Conservation (phyloP, 2,113 vertebrate genomes). For the Nicator chloris region DNA sequence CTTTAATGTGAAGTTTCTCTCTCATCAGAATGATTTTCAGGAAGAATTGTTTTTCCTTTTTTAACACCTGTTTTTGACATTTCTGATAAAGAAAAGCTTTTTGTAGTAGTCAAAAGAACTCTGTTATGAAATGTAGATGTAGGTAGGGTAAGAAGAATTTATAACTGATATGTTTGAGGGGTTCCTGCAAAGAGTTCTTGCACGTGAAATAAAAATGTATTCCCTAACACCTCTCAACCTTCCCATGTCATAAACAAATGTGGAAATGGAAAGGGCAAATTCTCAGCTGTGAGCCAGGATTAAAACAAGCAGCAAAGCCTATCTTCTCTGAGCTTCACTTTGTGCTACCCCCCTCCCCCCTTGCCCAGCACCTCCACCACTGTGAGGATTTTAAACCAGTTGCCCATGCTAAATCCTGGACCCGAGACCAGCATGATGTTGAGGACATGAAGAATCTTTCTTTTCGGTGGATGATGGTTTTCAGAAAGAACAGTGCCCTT, state of each 20-base stretch:
- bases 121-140: conserved; percentile 4
- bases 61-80: conserved; percentile 29
- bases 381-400: background rate
- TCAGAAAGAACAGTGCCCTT: background rate
- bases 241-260: background rate
- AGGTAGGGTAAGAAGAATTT: background rate
- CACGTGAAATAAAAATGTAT: background rate
- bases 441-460: background rate
- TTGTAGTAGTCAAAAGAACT: conserved; percentile 24
- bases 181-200: background rate
- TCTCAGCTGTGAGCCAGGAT: conserved; percentile 19
- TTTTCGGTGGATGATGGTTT: background rate
- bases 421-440: background rate
- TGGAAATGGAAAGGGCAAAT: conserved; percentile 32
- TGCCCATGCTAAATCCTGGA: background rate
- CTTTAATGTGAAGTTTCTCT: conserved; percentile 14
- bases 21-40: conserved; percentile 32
- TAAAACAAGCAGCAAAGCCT: conserved; percentile 10
- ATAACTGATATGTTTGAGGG: background rate
- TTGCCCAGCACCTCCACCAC: background rate
- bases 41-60: conserved; percentile 31
- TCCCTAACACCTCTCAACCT: background rate
- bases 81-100: conserved; percentile 32
- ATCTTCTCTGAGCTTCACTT: background rate
- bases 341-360: background rate